Percentiles rank a stretch among this genome's conserved stretches.
These are phyloP conservation scores for Phalacrocorax brasilianus DNA, from an alignment of 2,113 vertebrate species.

Conservation along the genomic window DNA sequence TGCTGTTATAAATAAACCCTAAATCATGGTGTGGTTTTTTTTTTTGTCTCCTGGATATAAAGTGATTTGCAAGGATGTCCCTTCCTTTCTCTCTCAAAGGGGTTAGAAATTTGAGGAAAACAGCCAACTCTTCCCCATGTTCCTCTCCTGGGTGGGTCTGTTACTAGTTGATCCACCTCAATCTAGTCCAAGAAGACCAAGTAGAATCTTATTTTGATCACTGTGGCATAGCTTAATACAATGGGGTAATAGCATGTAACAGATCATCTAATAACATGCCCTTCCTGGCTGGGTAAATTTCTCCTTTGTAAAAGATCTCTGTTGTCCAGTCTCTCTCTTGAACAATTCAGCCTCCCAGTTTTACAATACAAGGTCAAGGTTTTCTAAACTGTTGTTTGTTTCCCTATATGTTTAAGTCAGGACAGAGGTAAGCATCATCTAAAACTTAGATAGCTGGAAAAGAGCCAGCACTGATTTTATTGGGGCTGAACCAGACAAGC, in stretches of 20 bases:
- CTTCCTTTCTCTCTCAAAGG: neutral
- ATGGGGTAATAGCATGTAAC: accelerated
- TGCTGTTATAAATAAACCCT: neutral
- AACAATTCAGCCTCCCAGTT: neutral
- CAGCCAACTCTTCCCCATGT: neutral
- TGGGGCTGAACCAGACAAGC: neutral
- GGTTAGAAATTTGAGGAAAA: neutral
- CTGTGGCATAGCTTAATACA: neutral
- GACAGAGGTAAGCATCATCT: neutral
- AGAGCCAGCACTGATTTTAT: neutral
- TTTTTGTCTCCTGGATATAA: neutral
- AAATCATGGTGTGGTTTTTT: neutral
- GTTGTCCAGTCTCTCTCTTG: neutral
- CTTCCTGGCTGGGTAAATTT: neutral
- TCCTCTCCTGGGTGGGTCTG: neutral
- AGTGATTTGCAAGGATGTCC: neutral
- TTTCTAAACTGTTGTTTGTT: neutral
- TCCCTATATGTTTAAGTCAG: neutral
- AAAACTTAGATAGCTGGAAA: neutral
- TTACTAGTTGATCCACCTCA: neutral
- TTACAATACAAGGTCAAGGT: neutral
- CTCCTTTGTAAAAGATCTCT: neutral
- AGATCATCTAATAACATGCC: neutral
- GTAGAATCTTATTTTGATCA: neutral
- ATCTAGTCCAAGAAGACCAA: neutral